A percentile compares a stretch with the other conserved stretches of the same genome.
These are phyloP conservation scores for Ispidina lecontei DNA, from an alignment of 2,797 vertebrate genomes.

Conservation along the genomic window DNA sequence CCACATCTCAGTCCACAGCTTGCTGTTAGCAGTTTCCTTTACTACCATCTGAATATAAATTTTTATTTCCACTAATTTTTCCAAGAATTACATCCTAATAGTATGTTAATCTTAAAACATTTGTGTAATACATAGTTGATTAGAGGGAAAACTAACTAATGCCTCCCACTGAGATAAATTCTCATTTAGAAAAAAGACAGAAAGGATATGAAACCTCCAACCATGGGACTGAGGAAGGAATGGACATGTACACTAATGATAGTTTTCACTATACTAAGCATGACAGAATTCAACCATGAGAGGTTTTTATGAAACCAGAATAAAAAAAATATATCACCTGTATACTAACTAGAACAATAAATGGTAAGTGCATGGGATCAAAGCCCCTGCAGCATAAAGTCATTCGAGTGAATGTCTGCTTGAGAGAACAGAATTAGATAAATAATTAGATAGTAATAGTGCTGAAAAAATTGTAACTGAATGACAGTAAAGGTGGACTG, in stretches of 20 bases:
- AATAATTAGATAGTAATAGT: background rate
- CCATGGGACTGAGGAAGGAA: background rate
- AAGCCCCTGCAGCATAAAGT: background rate
- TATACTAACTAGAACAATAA: background rate
- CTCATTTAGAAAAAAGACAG: background rate
- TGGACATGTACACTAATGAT: background rate
- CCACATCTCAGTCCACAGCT: background rate
- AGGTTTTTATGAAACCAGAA: background rate
- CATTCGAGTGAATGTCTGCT: background rate
- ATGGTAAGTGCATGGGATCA: background rate
- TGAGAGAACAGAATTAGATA: background rate
- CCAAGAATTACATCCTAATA: background rate
- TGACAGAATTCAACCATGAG: background rate
- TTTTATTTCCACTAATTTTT: background rate
- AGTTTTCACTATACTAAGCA: background rate
- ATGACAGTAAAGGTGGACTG: background rate
- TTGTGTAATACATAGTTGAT: background rate
- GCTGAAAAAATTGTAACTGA: constrained; percentile 8
- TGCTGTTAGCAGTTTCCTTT: background rate
- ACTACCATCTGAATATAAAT: background rate
- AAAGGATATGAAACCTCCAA: background rate
- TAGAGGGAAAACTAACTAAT: background rate
- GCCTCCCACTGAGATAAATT: background rate
- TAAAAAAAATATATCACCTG: background rate
- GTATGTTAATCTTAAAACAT: background rate